Conservation (phyloP, 2,113 vertebrate genomes). For the Tyrannus savana region DNA sequence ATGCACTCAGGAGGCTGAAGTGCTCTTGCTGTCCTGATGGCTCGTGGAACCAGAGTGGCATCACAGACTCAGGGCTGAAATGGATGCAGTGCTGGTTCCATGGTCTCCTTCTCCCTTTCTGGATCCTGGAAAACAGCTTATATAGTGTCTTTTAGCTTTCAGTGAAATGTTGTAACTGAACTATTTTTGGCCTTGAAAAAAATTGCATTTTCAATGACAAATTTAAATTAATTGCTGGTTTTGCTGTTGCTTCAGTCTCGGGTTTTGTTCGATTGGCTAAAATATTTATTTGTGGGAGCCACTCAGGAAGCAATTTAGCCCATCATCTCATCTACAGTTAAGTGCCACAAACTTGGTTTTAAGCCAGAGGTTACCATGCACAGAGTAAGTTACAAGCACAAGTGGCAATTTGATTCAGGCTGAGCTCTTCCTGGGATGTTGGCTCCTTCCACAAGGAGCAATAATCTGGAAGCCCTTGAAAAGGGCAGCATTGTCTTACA, state of each 20-base stretch:
- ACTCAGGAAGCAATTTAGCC: constrained; percentile 15
- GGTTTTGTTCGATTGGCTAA: constrained; percentile 1
- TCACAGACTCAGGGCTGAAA: neutral
- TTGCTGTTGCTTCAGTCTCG: constrained; percentile 2
- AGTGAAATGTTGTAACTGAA: neutral
- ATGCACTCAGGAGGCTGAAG: neutral
- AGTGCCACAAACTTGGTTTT: neutral
- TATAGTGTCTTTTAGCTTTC: neutral
- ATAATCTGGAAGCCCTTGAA: neutral
- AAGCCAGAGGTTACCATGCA: neutral
- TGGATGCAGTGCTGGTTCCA: rapidly evolving
- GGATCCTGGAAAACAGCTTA: neutral
- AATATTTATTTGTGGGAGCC: constrained; percentile 32
- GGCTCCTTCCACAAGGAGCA: neutral
- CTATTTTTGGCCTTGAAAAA: constrained; percentile 25
- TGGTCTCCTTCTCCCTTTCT: neutral
- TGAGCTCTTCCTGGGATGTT: neutral
- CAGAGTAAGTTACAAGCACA: neutral
- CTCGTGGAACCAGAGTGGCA: neutral
- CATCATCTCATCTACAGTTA: neutral
- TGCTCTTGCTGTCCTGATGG: rapidly evolving
- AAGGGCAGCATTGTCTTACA: neutral
- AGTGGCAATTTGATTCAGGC: neutral
- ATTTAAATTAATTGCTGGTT: constrained; percentile 34
- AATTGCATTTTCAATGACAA: neutral